Conservation (phyloP, 2,888 invertebrate species). For the Physocephala rufipes region DNA sequence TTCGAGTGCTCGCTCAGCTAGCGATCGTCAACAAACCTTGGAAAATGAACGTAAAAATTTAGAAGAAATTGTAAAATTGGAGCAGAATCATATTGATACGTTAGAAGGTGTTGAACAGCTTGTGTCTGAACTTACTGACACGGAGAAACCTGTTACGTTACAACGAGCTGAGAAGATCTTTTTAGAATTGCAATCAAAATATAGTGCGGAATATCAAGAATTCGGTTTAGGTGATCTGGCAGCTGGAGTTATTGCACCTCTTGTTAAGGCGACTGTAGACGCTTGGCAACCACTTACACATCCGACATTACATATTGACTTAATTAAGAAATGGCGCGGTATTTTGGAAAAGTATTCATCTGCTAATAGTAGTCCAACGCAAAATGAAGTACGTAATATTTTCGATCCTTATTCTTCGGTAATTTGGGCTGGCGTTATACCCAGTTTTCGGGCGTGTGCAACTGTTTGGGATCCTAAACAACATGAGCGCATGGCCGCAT, state of each 20-base stretch:
- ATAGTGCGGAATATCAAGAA: constrained; percentile 80
- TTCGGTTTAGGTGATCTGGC: constrained; percentile 87
- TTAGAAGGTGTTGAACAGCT: constrained; percentile 75
- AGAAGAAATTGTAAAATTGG: constrained; percentile 74
- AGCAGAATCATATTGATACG: constrained; percentile 77
- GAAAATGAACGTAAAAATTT: constrained; percentile 81
- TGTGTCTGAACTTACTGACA: constrained; percentile 69
- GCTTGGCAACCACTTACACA: constrained; percentile 82
- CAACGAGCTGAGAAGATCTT: constrained; percentile 65
- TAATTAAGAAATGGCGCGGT: constrained; percentile 77
- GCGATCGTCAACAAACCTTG: constrained; percentile 81
- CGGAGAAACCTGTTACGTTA: constrained; percentile 62
- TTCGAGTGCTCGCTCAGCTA: constrained; percentile 77
- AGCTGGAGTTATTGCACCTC: constrained; percentile 83
- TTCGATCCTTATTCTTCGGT: constrained; percentile 80
- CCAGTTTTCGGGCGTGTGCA: constrained; percentile 75
- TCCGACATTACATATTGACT: constrained; percentile 72
- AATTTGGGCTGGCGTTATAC: constrained; percentile 90
- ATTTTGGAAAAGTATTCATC: constrained; percentile 66
- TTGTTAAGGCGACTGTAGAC: constrained; percentile 78
- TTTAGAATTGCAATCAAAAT: constrained; percentile 69
- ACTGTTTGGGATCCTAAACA: constrained; percentile 83
- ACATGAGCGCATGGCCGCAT: constrained; percentile 79
- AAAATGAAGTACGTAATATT: constrained; percentile 59
- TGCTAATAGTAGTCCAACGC: constrained; percentile 41